Evolutionary conservation across 2,113 vertebrate species (phyloP).

Genomic region (Naja naja): DNA sequence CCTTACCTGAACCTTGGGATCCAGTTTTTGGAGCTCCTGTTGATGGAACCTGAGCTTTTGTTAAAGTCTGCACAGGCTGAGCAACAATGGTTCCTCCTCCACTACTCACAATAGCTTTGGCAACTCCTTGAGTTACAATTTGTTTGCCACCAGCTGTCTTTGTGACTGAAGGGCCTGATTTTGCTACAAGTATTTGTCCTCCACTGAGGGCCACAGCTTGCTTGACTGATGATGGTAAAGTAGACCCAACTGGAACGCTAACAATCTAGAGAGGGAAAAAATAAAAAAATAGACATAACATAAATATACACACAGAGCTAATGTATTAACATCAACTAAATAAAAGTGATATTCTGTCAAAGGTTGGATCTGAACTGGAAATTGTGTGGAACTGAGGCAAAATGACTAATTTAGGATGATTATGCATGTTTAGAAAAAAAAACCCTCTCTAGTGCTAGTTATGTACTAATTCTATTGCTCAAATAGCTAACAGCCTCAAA

Average conservation of each 20-base stretch:
- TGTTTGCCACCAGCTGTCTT: constrained; percentile 92
- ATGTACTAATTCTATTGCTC: background rate
- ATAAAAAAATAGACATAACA: constrained; percentile 26
- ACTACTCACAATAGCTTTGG: constrained; percentile 94
- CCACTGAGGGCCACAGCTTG: constrained; percentile 91
- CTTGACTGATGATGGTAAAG: constrained; percentile 89
- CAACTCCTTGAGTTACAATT: constrained; percentile 94
- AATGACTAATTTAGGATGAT: background rate
- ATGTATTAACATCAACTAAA: background rate
- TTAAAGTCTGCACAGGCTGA: constrained; percentile 80
- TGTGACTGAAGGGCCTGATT: constrained; percentile 82
- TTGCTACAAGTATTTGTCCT: constrained; percentile 96
- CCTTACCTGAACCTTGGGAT: constrained; percentile 84
- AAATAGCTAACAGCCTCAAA: background rate
- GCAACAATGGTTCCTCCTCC: constrained; percentile 79
- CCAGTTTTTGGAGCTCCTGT: constrained; percentile 82
- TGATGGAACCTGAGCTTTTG: constrained; percentile 82
- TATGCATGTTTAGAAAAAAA: background rate
- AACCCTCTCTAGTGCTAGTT: background rate
- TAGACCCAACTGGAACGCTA: constrained; percentile 86
- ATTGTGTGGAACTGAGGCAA: background rate
- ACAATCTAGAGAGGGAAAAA: constrained; percentile 76
- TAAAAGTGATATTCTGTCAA: background rate
- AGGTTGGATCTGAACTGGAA: background rate
- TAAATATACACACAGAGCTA: background rate